Percentiles rank a stretch among this genome's conserved stretches.
phyloP scores from a whole-genome alignment of 35 echinoderm and acorn worm species.

The Amphiura filiformis region DNA sequence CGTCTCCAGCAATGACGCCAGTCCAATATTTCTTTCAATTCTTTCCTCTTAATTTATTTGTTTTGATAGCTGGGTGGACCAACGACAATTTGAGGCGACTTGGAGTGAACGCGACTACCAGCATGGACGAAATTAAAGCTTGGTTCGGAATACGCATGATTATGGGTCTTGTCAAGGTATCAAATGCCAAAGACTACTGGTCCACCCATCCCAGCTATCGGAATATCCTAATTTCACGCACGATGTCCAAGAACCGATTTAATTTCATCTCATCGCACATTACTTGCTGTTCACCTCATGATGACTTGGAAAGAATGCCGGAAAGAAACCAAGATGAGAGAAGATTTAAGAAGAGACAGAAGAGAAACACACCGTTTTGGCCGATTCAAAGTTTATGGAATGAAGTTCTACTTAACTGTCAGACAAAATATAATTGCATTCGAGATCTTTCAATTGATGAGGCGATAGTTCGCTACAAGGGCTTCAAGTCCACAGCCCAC shows the following conservation, averaged over 20 bases:
- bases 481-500: constrained; percentile 1
- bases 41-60: neutral
- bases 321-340: neutral
- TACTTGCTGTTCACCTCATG: neutral
- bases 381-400: constrained; percentile 23
- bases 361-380: neutral
- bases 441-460: constrained; percentile 44
- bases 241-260: constrained; percentile 11
- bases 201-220: neutral
- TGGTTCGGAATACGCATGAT: neutral
- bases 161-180: neutral
- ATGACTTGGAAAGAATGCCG: neutral
- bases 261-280: neutral
- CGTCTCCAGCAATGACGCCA: neutral
- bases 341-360: neutral
- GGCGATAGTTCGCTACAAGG: constrained; percentile 44
- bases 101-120: neutral
- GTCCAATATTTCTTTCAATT: neutral
- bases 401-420: neutral
- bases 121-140: constrained; percentile 1
- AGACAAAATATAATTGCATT: neutral
- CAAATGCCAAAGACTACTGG: neutral
- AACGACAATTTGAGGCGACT: neutral
- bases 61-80: neutral
- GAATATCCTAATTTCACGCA: neutral